Evolutionary conservation across 2,113 vertebrate genomes (phyloP).

Genomic region (Rhinoderma darwinii): DNA sequence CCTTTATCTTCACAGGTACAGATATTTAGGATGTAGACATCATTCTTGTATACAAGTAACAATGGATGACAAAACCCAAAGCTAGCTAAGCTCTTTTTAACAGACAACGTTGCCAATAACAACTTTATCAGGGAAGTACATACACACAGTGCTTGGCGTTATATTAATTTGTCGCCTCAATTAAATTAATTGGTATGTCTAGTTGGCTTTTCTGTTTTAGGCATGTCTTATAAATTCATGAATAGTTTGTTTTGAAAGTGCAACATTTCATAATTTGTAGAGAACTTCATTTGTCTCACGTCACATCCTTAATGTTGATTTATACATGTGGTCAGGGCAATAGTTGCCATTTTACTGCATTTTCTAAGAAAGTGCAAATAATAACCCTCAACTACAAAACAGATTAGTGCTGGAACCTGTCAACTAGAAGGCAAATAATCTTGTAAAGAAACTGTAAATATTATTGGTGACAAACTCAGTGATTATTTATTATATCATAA

Average conservation of each 20-base stretch:
- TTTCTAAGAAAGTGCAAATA: constrained; percentile 61
- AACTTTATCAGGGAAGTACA: constrained; percentile 93
- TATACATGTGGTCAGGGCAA: constrained; percentile 64
- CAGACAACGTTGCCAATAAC: constrained; percentile 87
- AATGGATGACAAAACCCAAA: constrained; percentile 78
- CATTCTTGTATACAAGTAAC: constrained; percentile 88
- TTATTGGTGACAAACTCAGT: background rate
- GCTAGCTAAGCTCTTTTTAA: constrained; percentile 80
- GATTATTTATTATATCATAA: background rate
- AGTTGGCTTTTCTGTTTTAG: constrained; percentile 82
- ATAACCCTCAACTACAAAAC: constrained; percentile 60
- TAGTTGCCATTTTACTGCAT: constrained; percentile 65
- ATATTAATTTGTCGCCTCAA: constrained; percentile 77
- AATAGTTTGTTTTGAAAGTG: constrained; percentile 70
- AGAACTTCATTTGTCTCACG: constrained; percentile 76
- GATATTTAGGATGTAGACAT: constrained; percentile 86
- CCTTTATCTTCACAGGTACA: constrained; percentile 88
- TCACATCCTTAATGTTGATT: constrained; percentile 73
- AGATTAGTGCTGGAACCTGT: constrained; percentile 3
- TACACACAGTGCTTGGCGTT: constrained; percentile 77
- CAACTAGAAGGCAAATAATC: background rate
- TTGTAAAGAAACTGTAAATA: background rate
- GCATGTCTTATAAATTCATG: constrained; percentile 82
- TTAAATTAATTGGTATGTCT: constrained; percentile 84
- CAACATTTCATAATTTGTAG: constrained; percentile 71